Base-by-base conservation (phyloP, 2,113 vertebrate species). In the Lepisosteus osseus region DNA sequence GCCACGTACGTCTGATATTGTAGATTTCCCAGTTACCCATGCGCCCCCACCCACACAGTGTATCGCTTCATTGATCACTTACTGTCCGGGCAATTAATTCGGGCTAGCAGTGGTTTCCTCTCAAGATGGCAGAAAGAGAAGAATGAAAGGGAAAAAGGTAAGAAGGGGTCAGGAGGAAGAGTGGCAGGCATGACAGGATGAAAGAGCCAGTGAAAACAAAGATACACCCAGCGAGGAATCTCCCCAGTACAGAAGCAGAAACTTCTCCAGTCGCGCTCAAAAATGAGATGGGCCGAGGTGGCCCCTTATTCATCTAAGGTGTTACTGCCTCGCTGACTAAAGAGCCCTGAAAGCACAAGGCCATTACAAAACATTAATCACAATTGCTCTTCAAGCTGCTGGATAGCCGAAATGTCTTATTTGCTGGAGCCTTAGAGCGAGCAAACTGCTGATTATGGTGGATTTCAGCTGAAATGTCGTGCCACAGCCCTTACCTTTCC, bases 81-180 rank as follows among this genome's bases (percentile, higher is more conserved):
- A 98, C 95, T 95, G 89, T 82, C 93, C 68, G 81, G 84, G 83
- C 85, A 87, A 86, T 90, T 91, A 90, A 87, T 82, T 88, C 88
- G 82, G 90, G 86, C 82, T 90, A 90, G 83, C 88, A 92, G 71
- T 89, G 93, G 69, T 82, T 86, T 96, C 94, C 92, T 95, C 95
- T 91, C 94, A 91, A 86, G 89, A 86, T 82, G 89, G 90, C 80
- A 92, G 85, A 87, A 80, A 78, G 72, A 84, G 86, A 42, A 73
- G 86, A 85, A 81, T 82, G 87, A 84, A 85, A 75, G 82, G 54
- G 68, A 80, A 77, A 42, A 15, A 54, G 69, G 51, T 11, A 54
- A 44, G 62, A 56, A 73, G 29, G n/a, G 59, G 55, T 70, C n/a
- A 64, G 44, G 55, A 65, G 67, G 11, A n/a, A 54, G 14, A 62